Evolutionary conservation across 2,888 invertebrate genomes (phyloP).

Genomic region (Heliothis peltigera): DNA sequence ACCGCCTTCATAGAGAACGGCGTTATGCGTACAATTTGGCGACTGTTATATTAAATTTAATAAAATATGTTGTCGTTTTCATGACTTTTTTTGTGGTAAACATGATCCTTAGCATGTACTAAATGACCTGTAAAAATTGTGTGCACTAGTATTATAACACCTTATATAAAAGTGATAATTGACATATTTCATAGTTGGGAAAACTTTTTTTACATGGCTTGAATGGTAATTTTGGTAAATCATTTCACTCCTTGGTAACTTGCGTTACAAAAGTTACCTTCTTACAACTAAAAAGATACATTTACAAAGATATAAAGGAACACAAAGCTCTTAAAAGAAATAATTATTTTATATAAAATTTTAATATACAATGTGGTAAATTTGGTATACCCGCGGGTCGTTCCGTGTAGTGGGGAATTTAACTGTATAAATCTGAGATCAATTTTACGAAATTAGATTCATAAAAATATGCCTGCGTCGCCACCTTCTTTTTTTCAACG

Average conservation of each 20-base stretch:
- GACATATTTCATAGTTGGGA: slow-evolving; percentile 50
- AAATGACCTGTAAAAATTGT: too few species aligned
- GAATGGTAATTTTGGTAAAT: slow-evolving; percentile 58
- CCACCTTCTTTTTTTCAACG: slow-evolving; percentile 46
- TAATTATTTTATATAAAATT: slow-evolving; percentile 65
- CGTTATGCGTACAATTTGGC: too few species aligned
- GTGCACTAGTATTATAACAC: too few species aligned
- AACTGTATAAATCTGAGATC: slow-evolving; percentile 81
- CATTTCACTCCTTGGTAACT: slow-evolving; percentile 58
- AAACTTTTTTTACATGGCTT: slow-evolving; percentile 41
- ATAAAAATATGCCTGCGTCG: slow-evolving; percentile 62
- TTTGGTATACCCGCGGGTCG: slow-evolving; percentile 84
- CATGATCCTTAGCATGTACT: too few species aligned
- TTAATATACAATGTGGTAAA: slow-evolving; percentile 84
- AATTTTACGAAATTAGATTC: slow-evolving; percentile 79
- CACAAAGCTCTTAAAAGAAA: slow-evolving; percentile 82
- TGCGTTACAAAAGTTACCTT: slow-evolving; percentile 54
- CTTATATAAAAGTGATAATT: slow-evolving; percentile 58
- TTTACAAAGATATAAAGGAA: slow-evolving; percentile 84
- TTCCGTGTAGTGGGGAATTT: slow-evolving; percentile 71
- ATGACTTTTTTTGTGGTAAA: too few species aligned
- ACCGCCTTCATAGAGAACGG: too few species aligned
- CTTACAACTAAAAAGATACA: slow-evolving; percentile 65
- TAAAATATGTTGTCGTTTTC: too few species aligned
- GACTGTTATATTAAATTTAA: too few species aligned